Percentiles rank a stretch among this genome's conserved stretches.
phyloP scores from a whole-genome alignment of 1,140 invertebrate species.

The Lepidotrigona ventralis region DNA sequence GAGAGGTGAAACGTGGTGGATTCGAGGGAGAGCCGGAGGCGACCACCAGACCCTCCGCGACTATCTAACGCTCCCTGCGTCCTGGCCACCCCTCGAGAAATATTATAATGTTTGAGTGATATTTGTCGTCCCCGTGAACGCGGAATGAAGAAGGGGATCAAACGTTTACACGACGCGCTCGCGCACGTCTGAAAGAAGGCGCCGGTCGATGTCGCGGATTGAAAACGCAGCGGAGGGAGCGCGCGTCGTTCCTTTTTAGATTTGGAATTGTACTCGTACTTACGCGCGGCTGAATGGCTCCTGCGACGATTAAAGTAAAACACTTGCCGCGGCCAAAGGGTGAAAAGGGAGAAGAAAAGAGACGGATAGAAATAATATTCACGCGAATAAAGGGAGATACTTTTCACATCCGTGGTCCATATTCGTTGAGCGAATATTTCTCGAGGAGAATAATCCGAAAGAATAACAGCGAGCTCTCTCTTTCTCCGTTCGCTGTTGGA shows the following conservation, averaged over 20 bases:
- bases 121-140: constrained; percentile 46
- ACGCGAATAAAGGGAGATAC: background rate
- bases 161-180: constrained; percentile 19
- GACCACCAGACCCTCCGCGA: constrained; percentile 24
- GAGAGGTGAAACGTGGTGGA: constrained; percentile 14
- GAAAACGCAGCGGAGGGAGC: constrained; percentile 6
- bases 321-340: background rate
- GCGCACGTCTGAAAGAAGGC: constrained; percentile 9
- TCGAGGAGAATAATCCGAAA: background rate
- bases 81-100: constrained; percentile 53
- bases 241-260: background rate
- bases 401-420: background rate
- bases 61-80: constrained; percentile 47
- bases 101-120: constrained; percentile 55
- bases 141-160: constrained; percentile 15
- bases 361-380: background rate
- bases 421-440: background rate
- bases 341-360: background rate
- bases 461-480: background rate
- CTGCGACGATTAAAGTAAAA: constrained; percentile 4
- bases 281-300: background rate
- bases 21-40: constrained; percentile 50
- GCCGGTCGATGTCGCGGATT: constrained; percentile 37
- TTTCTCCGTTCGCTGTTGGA: background rate
- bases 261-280: background rate